Evolutionary conservation across 2,797 vertebrate genomes (phyloP), one percentile per base, ranked within the genome.

Genomic region (Diglossa cyanea): DNA sequence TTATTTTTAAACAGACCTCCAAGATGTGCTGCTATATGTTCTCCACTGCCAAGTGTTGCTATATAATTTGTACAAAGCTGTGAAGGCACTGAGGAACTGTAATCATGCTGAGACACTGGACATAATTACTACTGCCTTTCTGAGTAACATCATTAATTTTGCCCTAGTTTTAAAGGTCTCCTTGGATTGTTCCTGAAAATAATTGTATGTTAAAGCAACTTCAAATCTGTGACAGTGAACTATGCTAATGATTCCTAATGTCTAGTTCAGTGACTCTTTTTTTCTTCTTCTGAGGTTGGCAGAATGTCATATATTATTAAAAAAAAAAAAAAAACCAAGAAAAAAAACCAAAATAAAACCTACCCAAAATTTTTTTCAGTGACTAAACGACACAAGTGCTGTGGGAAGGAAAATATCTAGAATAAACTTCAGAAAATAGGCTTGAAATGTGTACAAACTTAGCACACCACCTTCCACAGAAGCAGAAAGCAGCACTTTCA

Each of bases 131-230:
- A 6, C 45, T 83, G 55, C n/a, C 17, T 15, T 70, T 93, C 53
- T 82, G n/a, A 25, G 39, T 62, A 76, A 61, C 20, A 50, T 93
- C 55, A 82, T 85, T 82, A 68, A 82, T 95, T 92, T 93, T 88
- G 35, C 25, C 79, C 39, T 85, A 50, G 53, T 63, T 90, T 80
- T 72, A 68, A 82, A 13, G 20, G n/a, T 50, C 48, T 84, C 71
- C 23, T 79, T 92, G 72, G 47, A 61, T 57, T 73, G 18, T 44
- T 83, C 10, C 72, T 62, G 45, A 71, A 88, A 88, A 66, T 58
- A 82, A 51, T 47, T 73, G 11, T 12, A 26, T 31, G 20, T 67
- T 70, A 66, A 71, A 83, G n/a, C 13, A 90, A 72, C 12, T 63
- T 67, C 33, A 65, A 20, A 51, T 33, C n/a, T 62, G 17, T 54